phyloP scores from a whole-genome alignment of 2,113 vertebrate genomes.

The Pogona vitticeps region DNA sequence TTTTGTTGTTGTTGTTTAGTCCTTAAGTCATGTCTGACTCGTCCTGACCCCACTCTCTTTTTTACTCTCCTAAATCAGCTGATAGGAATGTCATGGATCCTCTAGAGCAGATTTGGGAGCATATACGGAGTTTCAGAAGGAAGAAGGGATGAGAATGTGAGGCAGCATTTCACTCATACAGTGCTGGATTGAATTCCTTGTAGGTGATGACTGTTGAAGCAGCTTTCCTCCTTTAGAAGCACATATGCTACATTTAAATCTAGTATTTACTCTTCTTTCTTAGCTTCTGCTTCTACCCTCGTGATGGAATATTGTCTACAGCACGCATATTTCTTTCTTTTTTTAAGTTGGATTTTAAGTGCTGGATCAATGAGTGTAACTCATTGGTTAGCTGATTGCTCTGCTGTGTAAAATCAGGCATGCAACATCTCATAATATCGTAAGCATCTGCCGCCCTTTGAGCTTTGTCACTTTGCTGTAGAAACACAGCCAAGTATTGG shows the following conservation, averaged over 20 bases:
- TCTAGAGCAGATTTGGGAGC: background rate
- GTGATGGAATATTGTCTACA: background rate
- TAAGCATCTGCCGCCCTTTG: background rate
- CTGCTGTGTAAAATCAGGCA: slow-evolving; percentile 40
- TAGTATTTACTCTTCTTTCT: background rate
- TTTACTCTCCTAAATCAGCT: background rate
- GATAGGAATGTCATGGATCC: no score
- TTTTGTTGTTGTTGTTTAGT: background rate
- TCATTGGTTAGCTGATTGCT: slow-evolving; percentile 39
- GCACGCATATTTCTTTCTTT: slow-evolving; percentile 7
- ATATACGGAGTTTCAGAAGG: no score
- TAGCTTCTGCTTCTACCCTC: background rate
- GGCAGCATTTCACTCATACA: background rate
- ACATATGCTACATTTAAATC: slow-evolving; percentile 22
- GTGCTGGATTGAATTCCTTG: background rate
- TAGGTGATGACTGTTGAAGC: background rate
- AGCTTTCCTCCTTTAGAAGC: slow-evolving; percentile 20
- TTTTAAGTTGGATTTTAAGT: slow-evolving; percentile 38
- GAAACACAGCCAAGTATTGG: fast-evolving
- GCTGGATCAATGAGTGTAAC: slow-evolving; percentile 18
- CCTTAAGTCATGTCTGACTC: no score
- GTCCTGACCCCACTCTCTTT: no score
- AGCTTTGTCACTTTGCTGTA: fast-evolving
- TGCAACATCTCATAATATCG: background rate
- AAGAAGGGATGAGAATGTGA: no score